Conservation (phyloP, 2,113 vertebrate species). For the Dasyornis broadbenti region DNA sequence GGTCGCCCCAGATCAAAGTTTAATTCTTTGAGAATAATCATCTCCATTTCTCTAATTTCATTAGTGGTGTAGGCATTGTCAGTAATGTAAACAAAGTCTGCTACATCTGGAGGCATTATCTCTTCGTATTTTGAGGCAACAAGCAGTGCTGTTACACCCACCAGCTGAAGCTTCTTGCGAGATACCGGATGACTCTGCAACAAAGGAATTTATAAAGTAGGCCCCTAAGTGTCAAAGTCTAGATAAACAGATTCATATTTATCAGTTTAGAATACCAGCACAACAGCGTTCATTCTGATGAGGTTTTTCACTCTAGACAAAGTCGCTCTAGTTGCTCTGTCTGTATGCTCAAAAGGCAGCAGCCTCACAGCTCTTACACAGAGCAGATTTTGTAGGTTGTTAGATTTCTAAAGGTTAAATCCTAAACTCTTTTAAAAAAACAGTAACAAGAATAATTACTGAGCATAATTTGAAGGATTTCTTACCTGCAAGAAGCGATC, state of each 20-base stretch:
- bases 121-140: constrained; percentile 95
- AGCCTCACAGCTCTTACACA: background rate
- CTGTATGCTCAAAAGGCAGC: background rate
- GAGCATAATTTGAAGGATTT: accelerated
- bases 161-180: constrained; percentile 87
- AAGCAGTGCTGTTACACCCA: constrained; percentile 86
- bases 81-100: constrained; percentile 92
- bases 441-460: accelerated
- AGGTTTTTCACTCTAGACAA: background rate
- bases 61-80: constrained; percentile 82
- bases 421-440: background rate
- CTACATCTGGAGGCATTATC: constrained; percentile 81
- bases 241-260: background rate
- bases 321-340: background rate
- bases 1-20: constrained; percentile 88
- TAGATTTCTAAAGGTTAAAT: background rate
- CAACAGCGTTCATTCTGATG: background rate
- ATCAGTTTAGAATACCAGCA: background rate
- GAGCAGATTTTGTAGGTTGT: too few relatives aligned
- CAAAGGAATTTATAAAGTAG: background rate
- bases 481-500: constrained; percentile 90
- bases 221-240: background rate
- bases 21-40: constrained; percentile 76
- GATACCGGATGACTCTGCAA: constrained; percentile 80
- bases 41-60: constrained; percentile 91